Evolutionary conservation across 2,797 vertebrate genomes (phyloP), one percentile per base, ranked within the genome.

Genomic region (Apogon talboti): DNA sequence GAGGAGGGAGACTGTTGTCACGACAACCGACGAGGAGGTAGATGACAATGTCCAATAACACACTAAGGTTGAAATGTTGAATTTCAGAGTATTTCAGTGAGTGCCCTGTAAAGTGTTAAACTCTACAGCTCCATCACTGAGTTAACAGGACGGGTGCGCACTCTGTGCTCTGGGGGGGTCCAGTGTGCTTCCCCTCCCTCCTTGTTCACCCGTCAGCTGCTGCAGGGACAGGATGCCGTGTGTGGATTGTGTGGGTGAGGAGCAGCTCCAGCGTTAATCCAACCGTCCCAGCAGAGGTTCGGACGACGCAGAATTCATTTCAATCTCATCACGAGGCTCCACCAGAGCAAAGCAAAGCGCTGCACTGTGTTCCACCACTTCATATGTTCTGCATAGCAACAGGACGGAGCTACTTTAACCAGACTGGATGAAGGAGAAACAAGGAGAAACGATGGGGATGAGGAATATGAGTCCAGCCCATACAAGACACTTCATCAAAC

Each of bases 301-400:
- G 90, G 91, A 91, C 45, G 74, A 83, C 67, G 76, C 89, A 87
- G 91, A 94, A 92, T 93, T 92, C 83, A 94, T 94, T 94, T 93
- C 88, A 94, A 94, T 93, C 92, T 93, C 91, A 93, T 94, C 92
- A 94, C 81, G 82, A 58, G 54, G 91, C 87, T 88, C 69, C 81
- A 87, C 85, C 67, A 67, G 79, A 87, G 85, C 81, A 74, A 83
- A 83, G 83, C 81, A 57, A 83, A 80, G 81, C 77, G 86, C 86
- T 85, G 87, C 87, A 83, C 86, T 83, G 84, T 85, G 78, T 72
- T 57, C 28, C 62, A 80, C 78, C 40, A 78, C 76, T 40, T 14
- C 73, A 12, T 74, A 47, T 41, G 73, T 85, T 91, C 88, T 92
- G 90, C 91, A 87, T 89, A 87, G 90, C 90, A 91, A 91, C 89